These are phyloP conservation scores for Acromyrmex charruanus DNA, from an alignment of 1,140 invertebrate species.

Conservation along the genomic window DNA sequence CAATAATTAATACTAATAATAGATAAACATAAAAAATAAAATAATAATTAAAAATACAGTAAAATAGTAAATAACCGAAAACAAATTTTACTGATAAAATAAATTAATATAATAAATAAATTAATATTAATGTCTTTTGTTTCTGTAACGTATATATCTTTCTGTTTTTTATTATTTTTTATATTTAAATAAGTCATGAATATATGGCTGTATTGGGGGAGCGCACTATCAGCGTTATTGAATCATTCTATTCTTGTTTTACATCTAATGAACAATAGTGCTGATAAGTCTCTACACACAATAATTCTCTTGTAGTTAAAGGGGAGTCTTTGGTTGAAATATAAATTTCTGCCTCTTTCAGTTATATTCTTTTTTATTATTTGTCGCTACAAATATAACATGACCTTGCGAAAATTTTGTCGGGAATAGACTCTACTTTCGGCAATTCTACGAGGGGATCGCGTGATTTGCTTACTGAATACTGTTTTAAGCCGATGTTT, in stretches of 20 bases:
- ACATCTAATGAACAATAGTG: too few species aligned
- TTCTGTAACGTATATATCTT: background rate
- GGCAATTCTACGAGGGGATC: conserved; percentile 25
- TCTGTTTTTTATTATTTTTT: background rate
- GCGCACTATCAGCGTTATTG: too few species aligned
- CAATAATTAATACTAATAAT: conserved; percentile 17
- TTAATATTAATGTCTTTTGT: background rate
- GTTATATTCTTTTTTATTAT: background rate
- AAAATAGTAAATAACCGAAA: background rate
- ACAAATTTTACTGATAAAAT: background rate
- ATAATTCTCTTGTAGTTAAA: background rate
- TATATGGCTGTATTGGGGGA: too few species aligned
- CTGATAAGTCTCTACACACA: too few species aligned
- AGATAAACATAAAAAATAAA: background rate
- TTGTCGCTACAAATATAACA: background rate
- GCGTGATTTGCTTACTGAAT: conserved; percentile 60
- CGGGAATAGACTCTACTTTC: conserved; percentile 47
- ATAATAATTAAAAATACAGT: background rate
- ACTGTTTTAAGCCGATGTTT: conserved; percentile 20
- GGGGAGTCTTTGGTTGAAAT: background rate
- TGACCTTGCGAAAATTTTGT: background rate
- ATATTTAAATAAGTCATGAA: background rate
- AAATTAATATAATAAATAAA: background rate
- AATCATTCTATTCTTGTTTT: too few species aligned
- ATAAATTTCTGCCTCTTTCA: background rate